Percentiles rank a stretch among this genome's conserved stretches.
phyloP scores from a whole-genome alignment of 2,113 vertebrate species.

The Steatornis caripensis region DNA sequence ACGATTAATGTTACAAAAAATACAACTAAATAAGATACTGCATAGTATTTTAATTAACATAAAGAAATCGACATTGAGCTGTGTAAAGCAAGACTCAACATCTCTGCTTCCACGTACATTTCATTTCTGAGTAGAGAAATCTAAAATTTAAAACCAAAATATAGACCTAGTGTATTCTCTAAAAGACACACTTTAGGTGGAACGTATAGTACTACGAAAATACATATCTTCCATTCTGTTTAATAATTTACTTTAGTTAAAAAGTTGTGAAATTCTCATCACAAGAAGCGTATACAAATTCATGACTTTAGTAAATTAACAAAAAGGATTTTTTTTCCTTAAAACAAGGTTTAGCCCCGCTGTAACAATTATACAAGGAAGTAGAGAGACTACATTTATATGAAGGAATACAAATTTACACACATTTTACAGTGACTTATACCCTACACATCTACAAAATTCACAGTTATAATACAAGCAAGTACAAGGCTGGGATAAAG shows the following conservation, averaged over 20 bases:
- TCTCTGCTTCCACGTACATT: conserved; percentile 64
- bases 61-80: conserved; percentile 52
- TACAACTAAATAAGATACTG: conserved; percentile 69
- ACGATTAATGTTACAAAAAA: conserved; percentile 61
- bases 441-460: conserved; percentile 79
- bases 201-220: conserved; percentile 78
- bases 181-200: conserved; percentile 69
- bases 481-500: conserved; percentile 71
- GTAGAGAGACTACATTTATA: conserved; percentile 67
- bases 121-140: conserved; percentile 74
- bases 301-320: conserved; percentile 68
- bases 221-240: conserved; percentile 77
- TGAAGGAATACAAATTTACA: conserved; percentile 79
- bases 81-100: conserved; percentile 49
- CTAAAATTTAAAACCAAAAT: conserved; percentile 74
- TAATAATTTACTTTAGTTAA: conserved; percentile 82
- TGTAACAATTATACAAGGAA: conserved; percentile 66
- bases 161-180: conserved; percentile 75
- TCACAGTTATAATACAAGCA: conserved; percentile 80
- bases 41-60: conserved; percentile 73
- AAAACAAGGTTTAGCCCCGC: conserved; percentile 66
- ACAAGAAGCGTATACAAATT: conserved; percentile 74
- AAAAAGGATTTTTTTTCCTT: conserved; percentile 46
- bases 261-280: conserved; percentile 71
- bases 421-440: conserved; percentile 76